Conservation (phyloP, 2,888 invertebrate species). For the Odontocerum albicorne region DNA sequence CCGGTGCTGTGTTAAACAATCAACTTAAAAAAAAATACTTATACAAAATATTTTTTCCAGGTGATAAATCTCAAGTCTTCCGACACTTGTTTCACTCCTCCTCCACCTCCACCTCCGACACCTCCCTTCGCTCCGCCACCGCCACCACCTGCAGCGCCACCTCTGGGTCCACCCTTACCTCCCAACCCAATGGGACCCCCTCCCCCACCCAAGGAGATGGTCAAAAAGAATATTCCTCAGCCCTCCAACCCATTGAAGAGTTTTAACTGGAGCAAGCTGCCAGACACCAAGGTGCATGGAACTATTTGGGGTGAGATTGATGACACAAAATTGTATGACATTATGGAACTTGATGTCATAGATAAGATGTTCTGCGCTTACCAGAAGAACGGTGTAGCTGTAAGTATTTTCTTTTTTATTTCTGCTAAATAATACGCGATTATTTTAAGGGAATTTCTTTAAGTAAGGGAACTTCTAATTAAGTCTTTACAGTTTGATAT, state of each 20-base stretch:
- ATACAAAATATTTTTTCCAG: too few species aligned
- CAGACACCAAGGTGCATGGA: slow-evolving; percentile 86
- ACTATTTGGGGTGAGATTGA: slow-evolving; percentile 96
- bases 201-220: slow-evolving; percentile 59
- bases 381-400: slow-evolving; percentile 86
- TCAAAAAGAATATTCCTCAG: slow-evolving; percentile 88
- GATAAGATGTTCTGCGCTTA: slow-evolving; percentile 95
- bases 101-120: slow-evolving; percentile 40
- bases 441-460: too few species aligned
- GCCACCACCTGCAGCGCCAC: slow-evolving; percentile 61
- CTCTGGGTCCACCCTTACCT: slow-evolving; percentile 60
- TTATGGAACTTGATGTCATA: slow-evolving; percentile 88
- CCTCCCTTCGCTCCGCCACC: slow-evolving; percentile 63
- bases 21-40: too few species aligned
- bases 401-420: too few species aligned
- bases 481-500: too few species aligned
- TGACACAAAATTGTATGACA: slow-evolving; percentile 88
- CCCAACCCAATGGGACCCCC: slow-evolving; percentile 58
- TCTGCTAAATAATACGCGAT: too few species aligned
- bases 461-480: too few species aligned
- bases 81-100: slow-evolving; percentile 38
- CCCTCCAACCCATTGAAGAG: slow-evolving; percentile 92
- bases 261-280: slow-evolving; percentile 96
- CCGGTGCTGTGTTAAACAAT: too few species aligned
- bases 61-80: slow-evolving; percentile 36